Evolutionary conservation across 2,888 invertebrate genomes (phyloP).

Genomic region (Trissolcus brochymenae): DNA sequence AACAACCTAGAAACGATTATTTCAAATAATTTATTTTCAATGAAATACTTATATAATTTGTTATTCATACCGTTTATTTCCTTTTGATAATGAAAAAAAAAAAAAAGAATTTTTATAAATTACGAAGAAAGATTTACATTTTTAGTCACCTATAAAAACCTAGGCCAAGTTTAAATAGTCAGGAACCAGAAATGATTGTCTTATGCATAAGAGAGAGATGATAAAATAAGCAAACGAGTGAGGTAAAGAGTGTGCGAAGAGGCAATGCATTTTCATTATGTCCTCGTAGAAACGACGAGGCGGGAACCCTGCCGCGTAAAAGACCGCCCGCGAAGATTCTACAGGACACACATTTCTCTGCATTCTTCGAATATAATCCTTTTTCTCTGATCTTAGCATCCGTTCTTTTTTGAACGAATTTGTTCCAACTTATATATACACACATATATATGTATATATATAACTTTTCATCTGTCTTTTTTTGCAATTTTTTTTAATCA

Average conservation of each 20-base stretch:
- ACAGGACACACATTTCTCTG: conserved; percentile 40
- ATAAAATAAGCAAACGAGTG: background rate
- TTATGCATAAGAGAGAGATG: too few species aligned
- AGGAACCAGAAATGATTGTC: too few species aligned
- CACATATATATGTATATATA: too few species aligned
- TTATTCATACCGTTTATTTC: too few species aligned
- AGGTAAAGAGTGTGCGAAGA: conserved; percentile 30
- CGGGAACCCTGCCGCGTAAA: conserved; percentile 35
- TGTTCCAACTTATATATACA: background rate
- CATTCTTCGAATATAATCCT: conserved; percentile 1
- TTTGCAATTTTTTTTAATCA: background rate
- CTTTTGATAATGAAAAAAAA: too few species aligned
- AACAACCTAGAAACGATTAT: too few species aligned
- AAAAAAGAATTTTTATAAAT: too few species aligned
- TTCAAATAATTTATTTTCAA: too few species aligned
- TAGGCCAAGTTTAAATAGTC: too few species aligned
- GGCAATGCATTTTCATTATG: conserved; percentile 47
- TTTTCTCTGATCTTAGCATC: conserved; percentile 22
- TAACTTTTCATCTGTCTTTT: background rate
- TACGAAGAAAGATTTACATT: too few species aligned
- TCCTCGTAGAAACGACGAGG: conserved; percentile 33
- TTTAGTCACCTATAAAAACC: too few species aligned
- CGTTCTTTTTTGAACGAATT: background rate
- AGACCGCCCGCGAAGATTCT: conserved; percentile 47
- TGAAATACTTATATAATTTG: too few species aligned